Percentiles rank a stretch among this genome's conserved stretches.
These are phyloP conservation scores for Dicerorhinus sumatrensis DNA, from an alignment of 2,113 vertebrate species.

Conservation along the genomic window DNA sequence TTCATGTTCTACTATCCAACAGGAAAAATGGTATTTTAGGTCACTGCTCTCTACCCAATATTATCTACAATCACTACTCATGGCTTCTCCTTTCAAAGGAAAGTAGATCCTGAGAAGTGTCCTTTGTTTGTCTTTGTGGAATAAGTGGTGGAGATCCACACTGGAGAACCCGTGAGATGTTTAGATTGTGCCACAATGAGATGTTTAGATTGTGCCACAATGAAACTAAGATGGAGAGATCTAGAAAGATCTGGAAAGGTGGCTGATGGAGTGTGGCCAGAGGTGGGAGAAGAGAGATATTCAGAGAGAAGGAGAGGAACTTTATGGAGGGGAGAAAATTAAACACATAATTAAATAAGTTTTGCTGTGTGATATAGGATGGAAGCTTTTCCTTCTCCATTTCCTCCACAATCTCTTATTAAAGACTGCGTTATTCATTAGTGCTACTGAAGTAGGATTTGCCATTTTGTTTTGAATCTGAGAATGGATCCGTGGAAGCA, in stretches of 20 bases:
- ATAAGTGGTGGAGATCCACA: not conserved
- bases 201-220: not conserved
- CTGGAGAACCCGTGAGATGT: not conserved
- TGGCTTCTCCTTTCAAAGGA: not conserved
- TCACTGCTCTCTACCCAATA: not conserved
- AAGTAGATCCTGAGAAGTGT: not conserved
- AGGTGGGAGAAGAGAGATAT: not conserved
- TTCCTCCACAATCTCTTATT: not conserved
- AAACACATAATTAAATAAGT: not conserved
- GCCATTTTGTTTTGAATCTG: not conserved
- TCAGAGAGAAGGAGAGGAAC: not conserved
- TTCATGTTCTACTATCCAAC: constrained; percentile 1
- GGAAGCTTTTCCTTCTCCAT: not conserved
- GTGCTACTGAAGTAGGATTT: not conserved
- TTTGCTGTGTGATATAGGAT: not conserved
- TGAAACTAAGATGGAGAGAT: not conserved
- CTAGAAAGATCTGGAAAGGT: not conserved
- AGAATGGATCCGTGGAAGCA: not conserved
- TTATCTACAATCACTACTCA: not conserved
- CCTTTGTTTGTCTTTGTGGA: not conserved
- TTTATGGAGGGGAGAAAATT: not conserved
- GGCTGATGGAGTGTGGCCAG: not conserved
- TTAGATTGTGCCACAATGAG: not conserved
- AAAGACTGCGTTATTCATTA: not conserved
- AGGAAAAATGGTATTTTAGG: not conserved